Base-by-base conservation (phyloP, 2,888 invertebrate genomes). In the Xestia sexstrigata region DNA sequence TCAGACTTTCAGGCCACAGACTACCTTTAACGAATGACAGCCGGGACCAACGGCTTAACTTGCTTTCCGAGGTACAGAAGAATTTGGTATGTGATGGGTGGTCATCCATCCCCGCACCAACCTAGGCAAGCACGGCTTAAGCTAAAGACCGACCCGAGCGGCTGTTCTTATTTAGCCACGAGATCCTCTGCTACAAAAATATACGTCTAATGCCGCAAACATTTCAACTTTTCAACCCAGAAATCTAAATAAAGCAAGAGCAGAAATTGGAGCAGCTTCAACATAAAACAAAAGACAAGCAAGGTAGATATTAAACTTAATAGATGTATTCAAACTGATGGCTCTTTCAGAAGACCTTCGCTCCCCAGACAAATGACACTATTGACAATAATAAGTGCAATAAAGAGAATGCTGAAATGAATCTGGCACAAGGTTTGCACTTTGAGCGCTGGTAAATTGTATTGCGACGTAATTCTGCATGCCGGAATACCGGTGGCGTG, bases 381-480 rank as follows among this genome's bases (percentile, higher is more conserved):
- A 84, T 83, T 78, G 84, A 66, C 74, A 81, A 76, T 82, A 88
- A 82, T 82, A 82, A 83, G 77, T 79, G 84, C 84, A 82, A 80
- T 87, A 79, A 81, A 84, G 84, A 79, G 88, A 89, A 84, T 86
- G 84, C 70, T 84, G 69, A 80, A 83, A 80, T 74, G 79, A 82
- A 88, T 82, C 74, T 84, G 79, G 87, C 65, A 84, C 87, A 89
- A 89, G 89, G 87, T 86, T 86, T 78, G 84, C 71, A 81, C 75
- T 83, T 80, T 75, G 84, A 80, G 76, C 81, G 55, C 71, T 71
- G 70, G 49, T 73, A 70, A 77, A 86, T 78, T 45, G 68, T 58
- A 66, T 39, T 52, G 73, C 42, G 69, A 70, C 45, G 72, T 26
- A 52, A 72, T 77, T 72, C 23, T 74, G 71, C 60, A 70, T 70